Base-by-base conservation (phyloP, 2,797 vertebrate genomes). In the Sebastes variabilis region DNA sequence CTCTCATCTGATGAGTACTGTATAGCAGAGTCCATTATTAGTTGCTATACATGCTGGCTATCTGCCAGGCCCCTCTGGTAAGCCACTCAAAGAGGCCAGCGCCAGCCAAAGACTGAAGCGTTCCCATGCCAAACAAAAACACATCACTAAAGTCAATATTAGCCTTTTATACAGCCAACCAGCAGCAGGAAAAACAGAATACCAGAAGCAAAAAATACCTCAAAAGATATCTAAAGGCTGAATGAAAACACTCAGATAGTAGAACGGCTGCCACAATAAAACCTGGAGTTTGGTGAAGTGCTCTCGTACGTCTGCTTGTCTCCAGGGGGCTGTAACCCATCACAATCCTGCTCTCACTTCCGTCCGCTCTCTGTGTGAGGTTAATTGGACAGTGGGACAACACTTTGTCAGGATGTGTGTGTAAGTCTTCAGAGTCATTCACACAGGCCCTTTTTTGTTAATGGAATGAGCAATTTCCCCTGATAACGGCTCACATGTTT, bases 61-160 rank as follows among this genome's bases (percentile, higher is more conserved):
- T 81, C 72, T 69, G 88, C 93, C 92, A 93, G 85, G 62, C 67
- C 66, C 58, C 85, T 89, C 81, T 90, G 81, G 70, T 76, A 81
- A 89, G 73, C 84, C 75, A 83, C 89, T 90, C 80, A 82, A 80
- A 87, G 85, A 72, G 85, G 86, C 86, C 88, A 89, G 56, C 49
- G 2, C 64, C 69, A 84, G 82, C 80, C 72, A 84, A 72, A 80
- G 77, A 84, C 83, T 75, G 64, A 66, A 93, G 88, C 75, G 8
- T 91, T 92, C 83, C 86, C 89, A 91, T 90, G 88, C 85, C 83
- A 89, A 91, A 91, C 87, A 85, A 85, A 92, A 93, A 90, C 77
- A 91, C 87, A 85, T 85, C 89, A 84, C 84, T 61, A 91, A 87
- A 92, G 92, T 94, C 92, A 94, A 94, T 88, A 94, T 89, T 90